Conservation (phyloP, 2,797 vertebrate species). For the Australoheros facetus region DNA sequence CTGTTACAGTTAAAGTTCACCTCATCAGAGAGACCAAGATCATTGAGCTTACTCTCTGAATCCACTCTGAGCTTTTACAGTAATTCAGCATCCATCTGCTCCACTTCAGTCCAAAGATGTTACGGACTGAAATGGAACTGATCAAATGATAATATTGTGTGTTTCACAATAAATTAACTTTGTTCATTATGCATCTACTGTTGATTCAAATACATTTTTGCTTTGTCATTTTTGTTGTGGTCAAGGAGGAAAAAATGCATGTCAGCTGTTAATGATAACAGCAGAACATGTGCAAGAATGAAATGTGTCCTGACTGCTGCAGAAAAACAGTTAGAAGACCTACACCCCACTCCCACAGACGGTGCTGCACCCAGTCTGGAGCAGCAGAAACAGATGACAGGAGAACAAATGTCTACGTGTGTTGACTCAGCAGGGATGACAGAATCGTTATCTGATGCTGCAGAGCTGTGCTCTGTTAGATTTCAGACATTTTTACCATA, state of each 20-base stretch:
- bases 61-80: neutral
- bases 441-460: rapidly evolving
- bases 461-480: neutral
- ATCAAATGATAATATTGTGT: neutral
- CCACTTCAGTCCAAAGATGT: neutral
- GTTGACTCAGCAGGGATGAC: neutral
- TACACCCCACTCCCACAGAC: neutral
- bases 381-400: neutral
- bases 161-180: neutral
- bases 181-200: no score
- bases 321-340: rapidly evolving
- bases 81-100: rapidly evolving
- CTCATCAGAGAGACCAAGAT: neutral
- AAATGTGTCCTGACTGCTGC: neutral
- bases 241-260: neutral
- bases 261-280: neutral
- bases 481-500: neutral
- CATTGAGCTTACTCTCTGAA: neutral
- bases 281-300: neutral
- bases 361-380: rapidly evolving
- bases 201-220: neutral
- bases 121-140: neutral
- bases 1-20: neutral
- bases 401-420: neutral
- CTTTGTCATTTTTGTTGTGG: neutral